Evolutionary conservation across 53 echinoderm and acorn worm species (phyloP), one percentile per base, ranked within the genome.

Genomic region (Hippasteria phrygiana): DNA sequence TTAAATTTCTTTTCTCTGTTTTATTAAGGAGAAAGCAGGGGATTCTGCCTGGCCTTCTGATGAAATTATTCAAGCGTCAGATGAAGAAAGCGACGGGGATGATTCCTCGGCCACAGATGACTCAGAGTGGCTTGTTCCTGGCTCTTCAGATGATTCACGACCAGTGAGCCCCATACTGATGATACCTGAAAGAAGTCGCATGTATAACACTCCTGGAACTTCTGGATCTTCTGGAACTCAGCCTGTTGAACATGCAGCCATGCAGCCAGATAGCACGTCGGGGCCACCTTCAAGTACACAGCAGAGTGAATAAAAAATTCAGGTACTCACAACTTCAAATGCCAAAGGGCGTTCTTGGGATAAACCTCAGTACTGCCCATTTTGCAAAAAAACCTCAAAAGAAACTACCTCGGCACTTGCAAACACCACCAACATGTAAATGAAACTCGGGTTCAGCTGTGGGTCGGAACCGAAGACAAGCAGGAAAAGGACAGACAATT

Each of bases 291-390:
- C 26, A 27, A 46, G 33, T 34, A 11, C 28, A 27, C 33, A 34
- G 35, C 69, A 34, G 11, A 17, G 17, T 48, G 7, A 7, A 40
- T 73, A 24, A 5, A 38, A 78, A 8, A 78, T 78, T 27, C 16
- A 47, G 22, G 59, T 78, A 9, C 26, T 59, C 1, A 78, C 78
- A 36, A 22, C 78, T 5, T 78, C 78, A 39, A 78, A 78, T 54
- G 27, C 5, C 2, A 16, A 71, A 79, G 69, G 29, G 74, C 86
- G 93, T 24, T 65, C 40, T 6, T 94, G 90, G 90, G 87, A 94
- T 80, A 94, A 94, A n/a, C 87, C 71, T 3, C 90, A 94, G 29
- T 92, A 87, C 74, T 94, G 94, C 78, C 89, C 87, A 26, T 94
- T 90, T 55, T 94, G 92, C 35, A 14, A 18, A 24, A n/a, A 1